Evolutionary conservation across 2,797 vertebrate genomes (phyloP).

Genomic region (Scarus forsteni): DNA sequence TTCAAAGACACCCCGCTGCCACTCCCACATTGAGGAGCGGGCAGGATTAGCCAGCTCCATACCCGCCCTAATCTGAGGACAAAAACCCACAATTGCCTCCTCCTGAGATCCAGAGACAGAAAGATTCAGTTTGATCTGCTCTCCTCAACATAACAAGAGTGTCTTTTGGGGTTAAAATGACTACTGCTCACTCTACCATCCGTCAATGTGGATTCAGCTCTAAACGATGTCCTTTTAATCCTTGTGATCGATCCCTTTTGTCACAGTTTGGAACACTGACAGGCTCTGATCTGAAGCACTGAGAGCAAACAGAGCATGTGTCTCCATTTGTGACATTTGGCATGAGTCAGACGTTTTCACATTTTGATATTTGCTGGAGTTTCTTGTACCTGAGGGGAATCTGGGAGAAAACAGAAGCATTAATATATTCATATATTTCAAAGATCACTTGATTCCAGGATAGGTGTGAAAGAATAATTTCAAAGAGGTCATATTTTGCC

Average conservation of each 20-base stretch:
- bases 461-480: too few species aligned
- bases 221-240: slow-evolving; percentile 64
- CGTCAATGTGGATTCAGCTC: slow-evolving; percentile 60
- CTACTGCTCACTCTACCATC: slow-evolving; percentile 68
- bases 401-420: slow-evolving; percentile 59
- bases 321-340: slow-evolving; percentile 1
- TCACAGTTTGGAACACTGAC: slow-evolving; percentile 16
- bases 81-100: slow-evolving; percentile 81
- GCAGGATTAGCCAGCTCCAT: slow-evolving; percentile 85
- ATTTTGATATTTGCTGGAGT: not conserved
- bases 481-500: too few species aligned
- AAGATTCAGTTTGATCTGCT: slow-evolving; percentile 73
- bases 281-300: slow-evolving; percentile 5
- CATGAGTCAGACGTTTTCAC: not conserved
- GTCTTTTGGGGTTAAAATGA: slow-evolving; percentile 76
- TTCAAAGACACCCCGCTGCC: slow-evolving; percentile 81
- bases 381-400: slow-evolving; percentile 10
- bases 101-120: slow-evolving; percentile 73
- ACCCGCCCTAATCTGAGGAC: slow-evolving; percentile 83
- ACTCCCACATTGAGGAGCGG: slow-evolving; percentile 80
- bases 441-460: too few species aligned
- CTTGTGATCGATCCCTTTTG: slow-evolving; percentile 49
- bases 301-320: slow-evolving; percentile 21
- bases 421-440: slow-evolving; percentile 26
- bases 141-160: slow-evolving; percentile 69